phyloP scores from a whole-genome alignment of 2,797 vertebrate species.

The Leuciscus waleckii region DNA sequence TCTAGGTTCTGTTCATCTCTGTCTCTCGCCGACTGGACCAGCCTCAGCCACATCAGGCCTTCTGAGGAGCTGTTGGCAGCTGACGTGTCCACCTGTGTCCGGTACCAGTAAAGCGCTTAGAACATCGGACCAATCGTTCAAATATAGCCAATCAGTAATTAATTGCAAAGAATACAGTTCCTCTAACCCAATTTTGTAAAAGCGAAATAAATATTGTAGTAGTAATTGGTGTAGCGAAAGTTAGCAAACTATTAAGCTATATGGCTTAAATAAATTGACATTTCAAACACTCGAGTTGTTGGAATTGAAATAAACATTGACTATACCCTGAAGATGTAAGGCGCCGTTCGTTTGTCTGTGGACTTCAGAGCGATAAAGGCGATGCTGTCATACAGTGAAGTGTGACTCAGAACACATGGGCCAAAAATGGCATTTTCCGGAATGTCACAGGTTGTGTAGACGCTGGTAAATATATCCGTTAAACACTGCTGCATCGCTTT shows the following conservation, averaged over 20 bases:
- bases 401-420: constrained; percentile 95
- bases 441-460: constrained; percentile 96
- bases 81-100: constrained; percentile 91
- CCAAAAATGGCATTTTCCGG: constrained; percentile 96
- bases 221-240: neutral
- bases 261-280: neutral
- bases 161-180: neutral
- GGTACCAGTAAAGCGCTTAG: neutral
- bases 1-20: constrained; percentile 96
- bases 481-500: constrained; percentile 97
- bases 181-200: neutral
- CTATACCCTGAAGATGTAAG: constrained; percentile 94
- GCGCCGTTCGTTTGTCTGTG: constrained; percentile 95
- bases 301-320: neutral
- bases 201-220: neutral
- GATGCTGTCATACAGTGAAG: constrained; percentile 97
- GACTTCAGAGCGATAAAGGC: constrained; percentile 97
- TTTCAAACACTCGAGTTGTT: neutral
- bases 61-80: constrained; percentile 92
- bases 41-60: constrained; percentile 94
- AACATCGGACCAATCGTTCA: neutral
- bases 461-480: constrained; percentile 97
- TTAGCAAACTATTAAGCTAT: neutral
- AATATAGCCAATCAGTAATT: neutral
- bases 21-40: constrained; percentile 94